Conservation (phyloP, 1,140 invertebrate genomes). For the Cyrtorhinus lividipennis region DNA sequence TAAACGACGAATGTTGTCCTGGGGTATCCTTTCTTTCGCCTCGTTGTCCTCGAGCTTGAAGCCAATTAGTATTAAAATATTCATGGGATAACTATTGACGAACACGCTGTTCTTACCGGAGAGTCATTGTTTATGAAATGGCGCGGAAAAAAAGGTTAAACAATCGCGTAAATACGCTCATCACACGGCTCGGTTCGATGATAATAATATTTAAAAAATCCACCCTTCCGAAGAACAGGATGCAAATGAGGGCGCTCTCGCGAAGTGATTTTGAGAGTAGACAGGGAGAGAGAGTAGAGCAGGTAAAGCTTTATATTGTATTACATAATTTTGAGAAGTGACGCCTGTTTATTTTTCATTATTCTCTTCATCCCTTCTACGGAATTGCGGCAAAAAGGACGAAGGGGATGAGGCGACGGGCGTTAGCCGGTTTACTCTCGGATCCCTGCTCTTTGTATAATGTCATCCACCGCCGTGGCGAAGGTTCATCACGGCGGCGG, state of each 20-base stretch:
- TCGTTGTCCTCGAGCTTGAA: too few relatives aligned
- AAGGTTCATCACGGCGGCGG: neutral
- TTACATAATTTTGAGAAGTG: conserved; percentile 8
- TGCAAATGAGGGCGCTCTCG: neutral
- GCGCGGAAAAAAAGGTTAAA: too few relatives aligned
- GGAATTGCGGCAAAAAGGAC: neutral
- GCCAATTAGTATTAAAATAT: too few relatives aligned
- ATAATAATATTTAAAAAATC: neutral
- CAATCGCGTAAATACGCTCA: too few relatives aligned
- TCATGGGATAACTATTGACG: too few relatives aligned
- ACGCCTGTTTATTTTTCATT: conserved; percentile 6
- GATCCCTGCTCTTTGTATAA: neutral
- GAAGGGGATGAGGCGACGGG: neutral
- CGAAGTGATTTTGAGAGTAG: neutral
- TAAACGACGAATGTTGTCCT: too few relatives aligned
- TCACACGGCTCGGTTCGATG: too few relatives aligned
- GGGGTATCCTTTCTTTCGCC: too few relatives aligned
- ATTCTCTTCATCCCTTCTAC: neutral
- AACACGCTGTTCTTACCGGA: too few relatives aligned
- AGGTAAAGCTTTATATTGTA: conserved; percentile 6
- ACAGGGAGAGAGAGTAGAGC: neutral
- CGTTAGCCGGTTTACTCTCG: neutral
- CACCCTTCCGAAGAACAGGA: too few relatives aligned
- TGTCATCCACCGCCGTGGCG: neutral
- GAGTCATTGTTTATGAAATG: too few relatives aligned